A percentile compares a stretch with the other conserved stretches of the same genome.
Evolutionary conservation across 2,888 invertebrate species (phyloP).

Genomic region (Leptinotarsa tumamoca): DNA sequence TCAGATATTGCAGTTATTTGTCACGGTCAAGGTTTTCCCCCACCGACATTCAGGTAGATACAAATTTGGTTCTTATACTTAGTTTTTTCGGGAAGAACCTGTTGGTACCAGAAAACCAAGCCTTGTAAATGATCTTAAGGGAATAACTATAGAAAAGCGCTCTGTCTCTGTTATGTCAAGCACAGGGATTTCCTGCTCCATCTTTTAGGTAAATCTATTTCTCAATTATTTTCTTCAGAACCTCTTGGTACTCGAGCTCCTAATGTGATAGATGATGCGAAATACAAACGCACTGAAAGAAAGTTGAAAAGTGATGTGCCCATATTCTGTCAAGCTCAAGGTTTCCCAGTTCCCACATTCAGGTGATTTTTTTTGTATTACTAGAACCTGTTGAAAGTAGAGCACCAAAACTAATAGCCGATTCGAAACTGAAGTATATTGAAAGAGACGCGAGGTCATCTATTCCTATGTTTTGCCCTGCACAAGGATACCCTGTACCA

Average conservation of each 20-base stretch:
- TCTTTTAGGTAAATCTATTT: constrained; percentile 68
- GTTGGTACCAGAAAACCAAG: constrained; percentile 60
- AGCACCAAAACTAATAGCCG: constrained; percentile 66
- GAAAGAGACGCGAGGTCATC: constrained; percentile 53
- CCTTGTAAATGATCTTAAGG: constrained; percentile 57
- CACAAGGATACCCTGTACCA: constrained; percentile 72
- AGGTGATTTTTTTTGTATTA: constrained; percentile 60
- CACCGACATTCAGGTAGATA: constrained; percentile 77
- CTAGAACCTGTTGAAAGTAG: constrained; percentile 69
- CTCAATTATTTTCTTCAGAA: constrained; percentile 56
- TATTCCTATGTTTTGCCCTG: constrained; percentile 67
- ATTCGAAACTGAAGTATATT: constrained; percentile 57
- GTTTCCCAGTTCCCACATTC: constrained; percentile 70
- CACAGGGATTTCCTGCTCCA: constrained; percentile 72
- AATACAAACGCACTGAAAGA: constrained; percentile 41
- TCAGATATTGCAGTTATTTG: constrained; percentile 69
- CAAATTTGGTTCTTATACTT: constrained; percentile 36
- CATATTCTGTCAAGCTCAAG: constrained; percentile 72
- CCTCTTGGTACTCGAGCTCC: constrained; percentile 66
- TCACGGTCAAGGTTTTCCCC: constrained; percentile 77
- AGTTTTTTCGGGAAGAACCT: constrained; percentile 58
- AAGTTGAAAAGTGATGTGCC: constrained; percentile 32
- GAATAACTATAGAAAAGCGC: constrained; percentile 59
- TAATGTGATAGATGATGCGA: constrained; percentile 55
- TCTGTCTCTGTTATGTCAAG: constrained; percentile 68